phyloP scores from a whole-genome alignment of 1,140 invertebrate species.

The Drosophila ficusphila region DNA sequence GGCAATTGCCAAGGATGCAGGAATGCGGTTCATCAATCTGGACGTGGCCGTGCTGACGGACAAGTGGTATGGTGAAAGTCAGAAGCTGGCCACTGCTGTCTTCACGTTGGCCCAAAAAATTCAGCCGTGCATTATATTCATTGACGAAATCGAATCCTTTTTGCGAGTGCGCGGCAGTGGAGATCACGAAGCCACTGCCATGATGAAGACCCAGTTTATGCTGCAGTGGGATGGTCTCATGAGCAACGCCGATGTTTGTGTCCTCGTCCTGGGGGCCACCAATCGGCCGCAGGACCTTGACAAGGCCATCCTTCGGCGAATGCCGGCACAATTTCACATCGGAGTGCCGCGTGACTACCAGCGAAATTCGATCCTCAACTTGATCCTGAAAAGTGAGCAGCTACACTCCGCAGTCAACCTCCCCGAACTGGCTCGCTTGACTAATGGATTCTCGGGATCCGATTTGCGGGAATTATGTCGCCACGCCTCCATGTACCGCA shows the following conservation, averaged over 20 bases:
- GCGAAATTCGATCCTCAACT: constrained; percentile 90
- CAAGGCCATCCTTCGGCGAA: constrained; percentile 96
- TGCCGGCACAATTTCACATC: constrained; percentile 97
- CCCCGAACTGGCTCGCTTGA: constrained; percentile 87
- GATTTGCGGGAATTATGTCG: constrained; percentile 96
- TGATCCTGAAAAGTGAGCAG: constrained; percentile 92
- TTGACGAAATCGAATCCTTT: constrained; percentile 99
- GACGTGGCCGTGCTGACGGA: constrained; percentile 96
- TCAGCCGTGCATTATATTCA: constrained; percentile 97
- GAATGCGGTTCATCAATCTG: constrained; percentile 97
- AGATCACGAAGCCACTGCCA: constrained; percentile 99
- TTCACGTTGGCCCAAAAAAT: constrained; percentile 97
- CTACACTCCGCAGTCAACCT: constrained; percentile 89
- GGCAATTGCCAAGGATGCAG: constrained; percentile 96
- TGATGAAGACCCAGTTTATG: constrained; percentile 98
- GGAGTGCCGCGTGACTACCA: constrained; percentile 91
- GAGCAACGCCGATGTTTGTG: constrained; percentile 90
- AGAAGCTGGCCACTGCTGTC: constrained; percentile 97
- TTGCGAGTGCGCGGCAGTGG: constrained; percentile 92
- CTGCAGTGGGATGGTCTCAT: constrained; percentile 94
- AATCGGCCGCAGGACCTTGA: constrained; percentile 98
- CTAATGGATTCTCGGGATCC: constrained; percentile 95
- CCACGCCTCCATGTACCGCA: constrained; percentile 93
- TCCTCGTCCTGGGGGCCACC: constrained; percentile 88
- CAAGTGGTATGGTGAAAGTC: constrained; percentile 99